phyloP scores from a whole-genome alignment of 35 echinoderm and acorn worm species.

The Amphiura filiformis region DNA sequence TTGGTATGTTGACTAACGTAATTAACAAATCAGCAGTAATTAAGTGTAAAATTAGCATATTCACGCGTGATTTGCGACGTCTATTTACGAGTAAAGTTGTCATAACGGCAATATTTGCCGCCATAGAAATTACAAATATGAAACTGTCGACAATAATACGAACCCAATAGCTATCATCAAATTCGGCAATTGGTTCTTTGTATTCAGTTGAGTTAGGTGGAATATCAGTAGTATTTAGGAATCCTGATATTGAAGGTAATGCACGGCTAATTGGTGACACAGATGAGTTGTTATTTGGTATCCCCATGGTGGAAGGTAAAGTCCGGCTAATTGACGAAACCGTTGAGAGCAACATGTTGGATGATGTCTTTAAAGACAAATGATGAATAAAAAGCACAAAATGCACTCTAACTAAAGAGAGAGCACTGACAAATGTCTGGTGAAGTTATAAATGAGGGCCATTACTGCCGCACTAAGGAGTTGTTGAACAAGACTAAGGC shows the following conservation, averaged over 20 bases:
- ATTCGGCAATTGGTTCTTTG: background rate
- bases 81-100: slow-evolving; percentile 38
- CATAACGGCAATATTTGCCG: slow-evolving; percentile 41
- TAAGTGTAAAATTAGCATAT: slow-evolving; percentile 68
- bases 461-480: background rate
- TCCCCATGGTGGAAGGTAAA: background rate
- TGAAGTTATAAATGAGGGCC: background rate
- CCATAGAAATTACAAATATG: slow-evolving; percentile 44
- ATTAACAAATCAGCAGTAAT: slow-evolving; percentile 60
- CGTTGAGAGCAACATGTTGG: background rate
- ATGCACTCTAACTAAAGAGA: background rate
- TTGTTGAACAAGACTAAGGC: background rate
- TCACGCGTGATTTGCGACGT: slow-evolving; percentile 66
- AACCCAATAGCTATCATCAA: background rate
- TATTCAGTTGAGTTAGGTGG: background rate
- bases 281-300: background rate
- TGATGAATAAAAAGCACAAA: background rate
- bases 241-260: background rate
- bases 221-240: background rate
- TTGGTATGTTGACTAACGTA: slow-evolving; percentile 68
- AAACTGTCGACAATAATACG: background rate
- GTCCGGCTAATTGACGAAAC: background rate
- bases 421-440: background rate
- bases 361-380: background rate
- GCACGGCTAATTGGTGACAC: background rate